These are phyloP conservation scores for Lithophane socia DNA, from an alignment of 2,888 invertebrate genomes.

Conservation along the genomic window DNA sequence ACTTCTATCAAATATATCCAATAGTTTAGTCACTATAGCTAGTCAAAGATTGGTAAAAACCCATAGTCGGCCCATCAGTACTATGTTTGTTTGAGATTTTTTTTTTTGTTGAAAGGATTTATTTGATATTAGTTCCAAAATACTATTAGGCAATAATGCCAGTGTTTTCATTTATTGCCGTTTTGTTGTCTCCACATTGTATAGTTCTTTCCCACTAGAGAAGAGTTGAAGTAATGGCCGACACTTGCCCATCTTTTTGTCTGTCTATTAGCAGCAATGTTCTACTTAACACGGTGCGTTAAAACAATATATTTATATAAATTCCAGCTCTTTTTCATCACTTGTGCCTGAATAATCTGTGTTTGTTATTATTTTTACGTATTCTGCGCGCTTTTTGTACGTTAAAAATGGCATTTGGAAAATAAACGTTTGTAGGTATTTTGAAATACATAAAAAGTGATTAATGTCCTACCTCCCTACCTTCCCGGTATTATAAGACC, in stretches of 20 bases:
- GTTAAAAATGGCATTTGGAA: not conserved
- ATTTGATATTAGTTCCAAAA: not conserved
- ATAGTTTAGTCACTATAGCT: not conserved
- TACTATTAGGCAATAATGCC: not conserved
- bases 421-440: not conserved
- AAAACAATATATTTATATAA: slow-evolving; percentile 44
- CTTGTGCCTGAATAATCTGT: slow-evolving; percentile 32
- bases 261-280: slow-evolving; percentile 32
- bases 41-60: not conserved
- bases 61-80: not conserved
- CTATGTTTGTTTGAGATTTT: not conserved
- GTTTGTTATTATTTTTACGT: slow-evolving; percentile 40
- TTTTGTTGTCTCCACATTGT: not conserved
- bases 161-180: not conserved
- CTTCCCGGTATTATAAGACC: not conserved
- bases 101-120: not conserved
- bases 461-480: not conserved
- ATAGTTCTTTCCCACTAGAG: not conserved
- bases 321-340: slow-evolving; percentile 31
- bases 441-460: not conserved
- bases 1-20: too few relatives aligned
- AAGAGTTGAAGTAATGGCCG: slow-evolving; percentile 19
- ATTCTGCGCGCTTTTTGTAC: not conserved
- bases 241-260: slow-evolving; percentile 12
- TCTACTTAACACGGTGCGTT: slow-evolving; percentile 48